phyloP scores from a whole-genome alignment of 2,888 invertebrate species.

The Nomada hirtipes region DNA sequence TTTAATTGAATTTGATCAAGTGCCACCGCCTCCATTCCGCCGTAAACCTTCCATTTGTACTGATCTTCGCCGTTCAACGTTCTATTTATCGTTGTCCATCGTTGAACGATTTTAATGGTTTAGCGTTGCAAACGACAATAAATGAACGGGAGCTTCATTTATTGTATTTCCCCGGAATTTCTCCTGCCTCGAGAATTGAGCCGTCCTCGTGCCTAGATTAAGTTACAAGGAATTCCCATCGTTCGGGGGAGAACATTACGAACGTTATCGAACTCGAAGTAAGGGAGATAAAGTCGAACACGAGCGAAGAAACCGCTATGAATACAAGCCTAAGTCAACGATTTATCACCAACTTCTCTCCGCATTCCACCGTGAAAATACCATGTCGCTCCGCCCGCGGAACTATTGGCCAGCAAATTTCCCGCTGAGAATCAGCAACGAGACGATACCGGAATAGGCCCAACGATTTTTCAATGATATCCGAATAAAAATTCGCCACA shows the following conservation, averaged over 20 bases:
- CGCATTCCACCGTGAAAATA: constrained; percentile 54
- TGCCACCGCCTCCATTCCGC: constrained; percentile 6
- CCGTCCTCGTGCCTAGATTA: not conserved
- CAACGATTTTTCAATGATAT: constrained; percentile 45
- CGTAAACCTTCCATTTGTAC: constrained; percentile 40
- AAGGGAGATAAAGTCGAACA: constrained; percentile 45
- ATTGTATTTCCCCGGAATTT: not conserved
- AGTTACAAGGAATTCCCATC: constrained; percentile 49
- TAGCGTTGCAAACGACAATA: constrained; percentile 4
- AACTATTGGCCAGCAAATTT: constrained; percentile 56
- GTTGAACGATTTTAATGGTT: not conserved
- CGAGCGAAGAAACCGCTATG: constrained; percentile 53
- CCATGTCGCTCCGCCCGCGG: constrained; percentile 17
- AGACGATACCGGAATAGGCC: constrained; percentile 18
- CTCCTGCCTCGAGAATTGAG: not conserved
- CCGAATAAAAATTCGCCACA: constrained; percentile 56
- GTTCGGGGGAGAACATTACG: constrained; percentile 17
- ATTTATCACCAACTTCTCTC: constrained; percentile 66
- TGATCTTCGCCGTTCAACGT: not conserved
- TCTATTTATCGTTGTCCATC: not conserved
- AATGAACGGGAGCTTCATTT: not conserved
- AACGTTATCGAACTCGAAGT: constrained; percentile 50
- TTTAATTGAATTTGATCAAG: constrained; percentile 71
- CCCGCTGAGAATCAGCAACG: constrained; percentile 19
- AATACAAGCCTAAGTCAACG: constrained; percentile 64